A percentile compares a stretch with the other conserved stretches of the same genome.
Evolutionary conservation across 2,113 vertebrate genomes (phyloP).

Genomic region (Ardeotis arabs): DNA sequence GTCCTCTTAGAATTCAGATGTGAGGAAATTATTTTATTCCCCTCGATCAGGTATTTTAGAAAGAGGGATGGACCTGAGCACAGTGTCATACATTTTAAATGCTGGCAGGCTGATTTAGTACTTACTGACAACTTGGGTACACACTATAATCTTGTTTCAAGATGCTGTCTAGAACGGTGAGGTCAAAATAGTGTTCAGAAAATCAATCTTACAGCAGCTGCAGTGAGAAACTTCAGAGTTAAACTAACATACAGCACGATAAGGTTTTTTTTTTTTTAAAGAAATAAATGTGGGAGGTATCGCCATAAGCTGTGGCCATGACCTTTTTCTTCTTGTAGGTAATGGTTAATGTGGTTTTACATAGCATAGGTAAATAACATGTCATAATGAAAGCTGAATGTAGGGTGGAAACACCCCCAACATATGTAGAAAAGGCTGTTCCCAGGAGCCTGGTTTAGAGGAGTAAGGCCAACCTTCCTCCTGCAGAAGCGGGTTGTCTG

Average conservation of each 20-base stretch:
- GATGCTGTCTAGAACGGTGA: neutral
- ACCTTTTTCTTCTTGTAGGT: neutral
- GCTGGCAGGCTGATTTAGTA: conserved; percentile 35
- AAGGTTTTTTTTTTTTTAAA: neutral
- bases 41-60: conserved; percentile 7
- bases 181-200: neutral
- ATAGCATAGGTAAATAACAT: neutral
- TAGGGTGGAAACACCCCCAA: neutral
- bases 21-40: neutral
- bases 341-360: neutral
- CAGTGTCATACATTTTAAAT: neutral
- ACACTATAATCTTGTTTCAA: conserved; percentile 9
- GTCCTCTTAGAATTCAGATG: neutral
- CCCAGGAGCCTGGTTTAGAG: neutral
- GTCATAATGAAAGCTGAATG: neutral
- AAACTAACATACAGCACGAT: neutral
- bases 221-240: neutral
- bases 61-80: neutral
- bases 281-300: neutral
- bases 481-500: neutral
- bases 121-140: conserved; percentile 30
- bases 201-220: neutral
- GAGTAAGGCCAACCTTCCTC: neutral
- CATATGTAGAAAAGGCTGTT: fast-evolving
- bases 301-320: neutral